A percentile compares a stretch with the other conserved stretches of the same genome.
These are phyloP conservation scores for Scolopax rusticola DNA, from an alignment of 2,797 vertebrate genomes.

Conservation along the genomic window DNA sequence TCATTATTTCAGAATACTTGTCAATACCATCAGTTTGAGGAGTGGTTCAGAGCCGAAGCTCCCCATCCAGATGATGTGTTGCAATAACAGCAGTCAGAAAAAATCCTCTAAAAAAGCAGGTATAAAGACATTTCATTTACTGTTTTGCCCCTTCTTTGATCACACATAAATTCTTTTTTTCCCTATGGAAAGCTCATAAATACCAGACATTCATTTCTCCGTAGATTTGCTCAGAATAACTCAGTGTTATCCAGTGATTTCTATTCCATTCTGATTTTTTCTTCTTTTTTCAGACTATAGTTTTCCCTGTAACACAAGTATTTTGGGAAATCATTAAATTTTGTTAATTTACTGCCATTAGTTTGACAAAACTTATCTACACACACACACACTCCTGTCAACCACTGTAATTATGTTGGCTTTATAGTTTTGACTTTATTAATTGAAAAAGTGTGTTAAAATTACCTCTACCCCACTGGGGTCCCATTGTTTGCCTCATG, in stretches of 20 bases:
- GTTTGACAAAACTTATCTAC: not conserved
- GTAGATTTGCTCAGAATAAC: constrained; percentile 1
- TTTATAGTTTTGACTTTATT: constrained; percentile 42
- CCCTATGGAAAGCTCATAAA: not conserved
- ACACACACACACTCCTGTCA: not conserved
- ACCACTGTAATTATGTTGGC: not conserved
- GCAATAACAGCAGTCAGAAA: not conserved
- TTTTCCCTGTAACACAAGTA: not conserved
- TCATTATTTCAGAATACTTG: not conserved
- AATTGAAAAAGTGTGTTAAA: constrained; percentile 42
- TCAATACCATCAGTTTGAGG: not conserved
- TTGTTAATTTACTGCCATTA: not conserved
- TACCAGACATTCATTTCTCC: not conserved
- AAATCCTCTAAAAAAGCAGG: not conserved
- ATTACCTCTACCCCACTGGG: constrained; percentile 19
- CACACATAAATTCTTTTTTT: constrained; percentile 8
- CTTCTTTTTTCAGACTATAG: not conserved
- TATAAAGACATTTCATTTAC: not conserved
- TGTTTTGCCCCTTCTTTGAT: not conserved
- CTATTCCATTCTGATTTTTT: not conserved
- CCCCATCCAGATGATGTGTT: not conserved
- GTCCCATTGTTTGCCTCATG: not conserved
- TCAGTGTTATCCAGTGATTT: not conserved
- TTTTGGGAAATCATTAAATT: constrained; percentile 8
- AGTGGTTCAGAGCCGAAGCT: not conserved